Evolutionary conservation across 2,888 invertebrate species (phyloP).

Genomic region (Cryptocheilus praepositus): DNA sequence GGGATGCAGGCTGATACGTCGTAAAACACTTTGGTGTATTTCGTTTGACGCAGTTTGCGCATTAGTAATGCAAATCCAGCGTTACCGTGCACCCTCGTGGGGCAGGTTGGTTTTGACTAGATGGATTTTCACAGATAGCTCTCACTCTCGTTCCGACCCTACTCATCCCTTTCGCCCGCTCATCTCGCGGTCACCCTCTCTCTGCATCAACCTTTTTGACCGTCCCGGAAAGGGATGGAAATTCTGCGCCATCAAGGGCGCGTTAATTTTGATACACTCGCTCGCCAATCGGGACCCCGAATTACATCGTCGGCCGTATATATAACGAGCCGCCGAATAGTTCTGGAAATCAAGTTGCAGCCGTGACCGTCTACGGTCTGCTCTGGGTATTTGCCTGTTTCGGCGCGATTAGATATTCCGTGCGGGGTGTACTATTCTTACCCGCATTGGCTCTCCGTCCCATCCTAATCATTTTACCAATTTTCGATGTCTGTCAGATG

Average conservation of each 20-base stretch:
- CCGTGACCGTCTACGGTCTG: neutral
- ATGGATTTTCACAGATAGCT: conserved; percentile 49
- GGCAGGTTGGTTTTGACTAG: conserved; percentile 16
- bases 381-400: too few species aligned
- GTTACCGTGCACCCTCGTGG: conserved; percentile 22
- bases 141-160: conserved; percentile 19
- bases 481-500: too few species aligned
- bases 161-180: neutral
- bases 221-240: conserved; percentile 43
- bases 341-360: conserved; percentile 25
- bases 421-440: too few species aligned
- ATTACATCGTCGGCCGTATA: conserved; percentile 28
- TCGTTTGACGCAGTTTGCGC: conserved; percentile 59
- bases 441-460: too few species aligned
- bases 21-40: conserved; percentile 53
- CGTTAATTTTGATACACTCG: conserved; percentile 48
- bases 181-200: neutral
- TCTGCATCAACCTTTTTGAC: neutral
- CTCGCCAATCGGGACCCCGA: conserved; percentile 23
- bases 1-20: conserved; percentile 27
- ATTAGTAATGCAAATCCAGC: conserved; percentile 56
- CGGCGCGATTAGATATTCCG: too few species aligned
- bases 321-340: conserved; percentile 22
- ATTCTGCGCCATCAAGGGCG: conserved; percentile 40
- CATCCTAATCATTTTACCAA: too few species aligned